A percentile compares a stretch with the other conserved stretches of the same genome.
Conservation (phyloP, 2,888 invertebrate species). For the Isotomurus palustris region DNA sequence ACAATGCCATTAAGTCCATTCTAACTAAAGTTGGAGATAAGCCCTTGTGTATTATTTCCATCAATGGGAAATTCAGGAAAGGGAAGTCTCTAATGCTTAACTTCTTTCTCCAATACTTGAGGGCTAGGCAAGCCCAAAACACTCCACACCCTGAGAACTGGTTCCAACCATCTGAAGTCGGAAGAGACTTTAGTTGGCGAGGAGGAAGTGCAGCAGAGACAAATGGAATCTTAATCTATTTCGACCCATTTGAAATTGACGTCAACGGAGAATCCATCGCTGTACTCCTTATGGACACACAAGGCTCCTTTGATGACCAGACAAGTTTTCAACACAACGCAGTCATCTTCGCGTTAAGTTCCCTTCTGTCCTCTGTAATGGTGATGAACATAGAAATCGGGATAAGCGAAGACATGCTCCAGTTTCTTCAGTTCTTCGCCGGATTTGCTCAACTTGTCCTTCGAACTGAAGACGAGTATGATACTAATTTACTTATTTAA, state of each 20-base stretch:
- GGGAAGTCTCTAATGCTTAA: slow-evolving; percentile 43
- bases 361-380: no score
- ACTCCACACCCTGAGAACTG: background rate
- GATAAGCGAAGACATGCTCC: no score
- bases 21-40: no score
- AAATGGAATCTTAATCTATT: background rate
- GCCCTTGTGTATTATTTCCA: no score
- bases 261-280: background rate
- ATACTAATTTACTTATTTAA: no score
- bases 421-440: no score
- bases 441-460: no score
- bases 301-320: background rate
- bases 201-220: background rate
- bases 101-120: slow-evolving; percentile 33
- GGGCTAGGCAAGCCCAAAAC: slow-evolving; percentile 20
- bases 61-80: slow-evolving; percentile 41
- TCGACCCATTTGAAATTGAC: background rate
- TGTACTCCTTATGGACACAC: no score
- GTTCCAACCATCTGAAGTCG: background rate
- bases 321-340: background rate
- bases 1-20: no score
- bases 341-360: background rate
- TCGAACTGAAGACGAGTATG: no score
- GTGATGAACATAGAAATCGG: no score
- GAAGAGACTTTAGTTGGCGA: background rate